Percentiles rank a stretch among this genome's conserved stretches.
Evolutionary conservation across 2,113 vertebrate genomes (phyloP).

Genomic region (Solea senegalensis): DNA sequence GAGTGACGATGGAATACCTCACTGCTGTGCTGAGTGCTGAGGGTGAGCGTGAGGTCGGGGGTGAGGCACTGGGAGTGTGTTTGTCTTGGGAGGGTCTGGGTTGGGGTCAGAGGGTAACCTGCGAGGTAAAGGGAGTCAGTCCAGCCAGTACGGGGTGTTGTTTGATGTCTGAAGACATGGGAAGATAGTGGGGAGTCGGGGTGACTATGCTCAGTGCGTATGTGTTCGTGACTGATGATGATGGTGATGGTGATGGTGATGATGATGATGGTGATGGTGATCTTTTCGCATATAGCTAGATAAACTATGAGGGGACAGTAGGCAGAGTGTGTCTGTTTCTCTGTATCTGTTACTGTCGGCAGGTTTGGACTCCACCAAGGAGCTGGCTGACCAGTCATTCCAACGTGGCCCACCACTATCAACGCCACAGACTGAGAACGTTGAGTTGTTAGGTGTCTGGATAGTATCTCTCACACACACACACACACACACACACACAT

Average conservation of each 20-base stretch:
- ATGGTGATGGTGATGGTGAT: not conserved
- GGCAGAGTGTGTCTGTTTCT: constrained; percentile 15
- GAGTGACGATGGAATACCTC: constrained; percentile 22
- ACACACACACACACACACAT: constrained; percentile 2
- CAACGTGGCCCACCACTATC: constrained; percentile 46
- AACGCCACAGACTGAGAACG: constrained; percentile 46
- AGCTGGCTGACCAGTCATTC: constrained; percentile 47
- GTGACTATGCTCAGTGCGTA: constrained; percentile 2
- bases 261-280: not conserved
- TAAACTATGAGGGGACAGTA: not conserved
- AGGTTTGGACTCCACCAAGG: constrained; percentile 52
- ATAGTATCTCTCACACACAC: constrained; percentile 26
- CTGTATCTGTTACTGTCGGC: constrained; percentile 46
- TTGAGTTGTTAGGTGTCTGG: constrained; percentile 65
- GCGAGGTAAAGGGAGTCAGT: constrained; percentile 46
- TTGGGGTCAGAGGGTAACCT: constrained; percentile 63
- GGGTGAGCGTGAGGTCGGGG: constrained; percentile 56
- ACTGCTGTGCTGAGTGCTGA: constrained; percentile 28
- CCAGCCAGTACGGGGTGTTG: constrained; percentile 39
- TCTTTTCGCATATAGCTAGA: constrained; percentile 2
- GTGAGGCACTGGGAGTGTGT: constrained; percentile 63
- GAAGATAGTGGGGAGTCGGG: not conserved
- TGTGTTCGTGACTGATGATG: constrained; percentile 6
- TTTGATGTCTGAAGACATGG: constrained; percentile 63
- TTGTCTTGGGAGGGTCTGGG: constrained; percentile 58